Conservation (phyloP, 2,113 vertebrate genomes). For the Bubo blakistoni region DNA sequence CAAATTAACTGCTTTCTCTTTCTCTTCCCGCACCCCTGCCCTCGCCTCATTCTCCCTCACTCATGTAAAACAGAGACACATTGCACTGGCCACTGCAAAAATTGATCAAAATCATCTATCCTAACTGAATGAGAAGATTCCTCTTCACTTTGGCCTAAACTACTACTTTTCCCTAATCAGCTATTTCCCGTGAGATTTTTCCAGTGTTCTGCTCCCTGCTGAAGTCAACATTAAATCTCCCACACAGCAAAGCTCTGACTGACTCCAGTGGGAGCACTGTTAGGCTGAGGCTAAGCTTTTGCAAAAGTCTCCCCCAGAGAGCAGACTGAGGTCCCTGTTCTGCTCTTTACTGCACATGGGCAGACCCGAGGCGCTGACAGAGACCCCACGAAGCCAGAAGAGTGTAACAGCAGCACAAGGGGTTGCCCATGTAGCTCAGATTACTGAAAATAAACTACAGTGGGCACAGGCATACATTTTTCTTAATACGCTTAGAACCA, state of each 20-base stretch:
- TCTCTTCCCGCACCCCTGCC: background rate
- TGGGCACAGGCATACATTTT: background rate
- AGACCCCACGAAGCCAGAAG: background rate
- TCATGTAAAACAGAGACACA: slow-evolving; percentile 59
- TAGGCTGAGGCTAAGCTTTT: background rate
- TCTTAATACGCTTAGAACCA: slow-evolving; percentile 42
- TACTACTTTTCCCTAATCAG: slow-evolving; percentile 60
- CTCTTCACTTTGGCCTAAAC: slow-evolving; percentile 44
- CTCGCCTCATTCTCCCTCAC: slow-evolving; percentile 9
- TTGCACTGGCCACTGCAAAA: slow-evolving; percentile 58
- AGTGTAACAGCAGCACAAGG: background rate
- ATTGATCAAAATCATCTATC: slow-evolving; percentile 63
- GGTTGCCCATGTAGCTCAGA: background rate
- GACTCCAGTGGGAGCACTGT: background rate
- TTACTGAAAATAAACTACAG: background rate
- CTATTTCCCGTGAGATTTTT: slow-evolving; percentile 63
- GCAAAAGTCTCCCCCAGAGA: background rate
- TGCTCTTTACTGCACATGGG: background rate
- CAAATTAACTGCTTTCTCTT: slow-evolving; percentile 70
- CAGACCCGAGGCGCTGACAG: accelerated
- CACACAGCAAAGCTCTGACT: background rate
- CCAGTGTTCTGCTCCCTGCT: slow-evolving; percentile 46
- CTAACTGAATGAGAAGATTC: slow-evolving; percentile 66
- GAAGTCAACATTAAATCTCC: background rate
- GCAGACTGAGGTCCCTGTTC: background rate